Evolutionary conservation across 1,140 invertebrate genomes (phyloP).

Genomic region (Eupeodes corollae): DNA sequence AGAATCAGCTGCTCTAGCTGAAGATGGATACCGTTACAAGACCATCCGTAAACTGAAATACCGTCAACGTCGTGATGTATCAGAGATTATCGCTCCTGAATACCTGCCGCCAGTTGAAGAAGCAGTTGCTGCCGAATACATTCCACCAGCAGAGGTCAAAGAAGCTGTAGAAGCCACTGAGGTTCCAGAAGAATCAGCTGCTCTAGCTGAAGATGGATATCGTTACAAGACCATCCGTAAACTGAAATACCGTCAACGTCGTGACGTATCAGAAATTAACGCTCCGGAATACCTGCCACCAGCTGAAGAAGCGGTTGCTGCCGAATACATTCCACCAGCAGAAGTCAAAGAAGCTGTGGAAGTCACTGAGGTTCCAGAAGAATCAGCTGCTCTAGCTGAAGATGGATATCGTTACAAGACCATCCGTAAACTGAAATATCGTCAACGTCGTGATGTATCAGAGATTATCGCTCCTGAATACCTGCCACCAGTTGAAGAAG

Average conservation of each 20-base stretch:
- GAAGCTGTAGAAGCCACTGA: conserved; percentile 6
- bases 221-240: conserved; percentile 20
- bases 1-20: conserved; percentile 14
- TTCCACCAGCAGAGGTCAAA: neutral
- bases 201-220: conserved; percentile 17
- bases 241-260: conserved; percentile 18
- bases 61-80: conserved; percentile 18
- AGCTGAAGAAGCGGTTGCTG: conserved; percentile 4
- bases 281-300: conserved; percentile 14
- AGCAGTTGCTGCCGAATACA: conserved; percentile 3
- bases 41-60: conserved; percentile 20
- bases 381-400: conserved; percentile 9
- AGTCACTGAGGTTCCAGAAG: conserved; percentile 7
- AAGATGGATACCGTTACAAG: conserved; percentile 21
- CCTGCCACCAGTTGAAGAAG: conserved; percentile 9
- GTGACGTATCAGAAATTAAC: conserved; percentile 14
- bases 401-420: conserved; percentile 23
- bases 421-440: conserved; percentile 17
- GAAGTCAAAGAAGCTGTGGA: conserved; percentile 7
- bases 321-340: conserved; percentile 16
- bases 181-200: conserved; percentile 8
- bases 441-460: conserved; percentile 18
- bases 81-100: conserved; percentile 15
- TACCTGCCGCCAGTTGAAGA: conserved; percentile 20
- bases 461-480: conserved; percentile 15